phyloP scores from a whole-genome alignment of 2,888 invertebrate species.

The Cheilosia vernalis region DNA sequence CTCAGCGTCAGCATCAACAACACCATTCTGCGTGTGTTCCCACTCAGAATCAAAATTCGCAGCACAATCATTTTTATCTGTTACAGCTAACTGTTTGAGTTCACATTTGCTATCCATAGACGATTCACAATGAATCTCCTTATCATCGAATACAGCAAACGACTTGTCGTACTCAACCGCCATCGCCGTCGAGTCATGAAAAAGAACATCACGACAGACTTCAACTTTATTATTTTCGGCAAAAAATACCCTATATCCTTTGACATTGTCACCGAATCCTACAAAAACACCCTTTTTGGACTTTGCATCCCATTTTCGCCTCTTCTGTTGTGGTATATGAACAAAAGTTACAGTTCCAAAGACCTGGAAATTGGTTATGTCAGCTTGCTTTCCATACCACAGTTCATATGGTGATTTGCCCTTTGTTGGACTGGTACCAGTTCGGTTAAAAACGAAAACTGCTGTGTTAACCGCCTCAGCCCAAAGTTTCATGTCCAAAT shows the following conservation, averaged over 20 bases:
- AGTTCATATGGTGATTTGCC: slow-evolving; percentile 77
- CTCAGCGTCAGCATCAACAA: background rate
- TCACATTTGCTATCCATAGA: background rate
- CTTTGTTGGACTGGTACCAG: slow-evolving; percentile 71
- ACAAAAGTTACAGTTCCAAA: slow-evolving; percentile 80
- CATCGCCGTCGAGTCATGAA: slow-evolving; percentile 18
- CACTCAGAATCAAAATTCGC: slow-evolving; percentile 23
- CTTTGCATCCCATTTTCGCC: slow-evolving; percentile 79
- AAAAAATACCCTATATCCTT: slow-evolving; percentile 77
- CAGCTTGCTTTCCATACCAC: slow-evolving; percentile 69
- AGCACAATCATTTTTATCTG: background rate
- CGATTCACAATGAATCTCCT: too few relatives aligned
- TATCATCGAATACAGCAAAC: too few relatives aligned
- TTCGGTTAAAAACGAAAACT: slow-evolving; percentile 79
- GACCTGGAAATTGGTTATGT: slow-evolving; percentile 68
- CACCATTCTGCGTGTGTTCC: background rate
- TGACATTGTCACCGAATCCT: slow-evolving; percentile 79
- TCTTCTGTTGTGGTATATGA: slow-evolving; percentile 77
- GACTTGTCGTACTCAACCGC: background rate
- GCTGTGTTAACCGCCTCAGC: slow-evolving; percentile 81
- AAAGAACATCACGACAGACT: slow-evolving; percentile 58
- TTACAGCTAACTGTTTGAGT: background rate
- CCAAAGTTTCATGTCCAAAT: slow-evolving; percentile 78
- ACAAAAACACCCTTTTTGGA: slow-evolving; percentile 65
- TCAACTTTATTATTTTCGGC: slow-evolving; percentile 48